Evolutionary conservation across 2,113 vertebrate genomes (phyloP).

Genomic region (Brachypodius melanocephalos): DNA sequence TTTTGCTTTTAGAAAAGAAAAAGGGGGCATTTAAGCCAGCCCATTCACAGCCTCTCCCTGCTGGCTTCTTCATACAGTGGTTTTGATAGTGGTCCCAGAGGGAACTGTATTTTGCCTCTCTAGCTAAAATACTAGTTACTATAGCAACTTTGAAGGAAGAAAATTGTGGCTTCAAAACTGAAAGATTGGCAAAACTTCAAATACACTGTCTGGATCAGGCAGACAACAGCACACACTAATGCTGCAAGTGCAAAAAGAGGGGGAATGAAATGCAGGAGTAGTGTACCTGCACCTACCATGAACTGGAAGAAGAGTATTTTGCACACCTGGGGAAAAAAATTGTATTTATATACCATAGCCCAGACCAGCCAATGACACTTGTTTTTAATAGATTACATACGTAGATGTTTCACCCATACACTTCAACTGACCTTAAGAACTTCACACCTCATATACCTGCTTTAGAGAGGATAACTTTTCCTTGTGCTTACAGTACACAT

Average conservation of each 20-base stretch:
- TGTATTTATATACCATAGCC: constrained; percentile 54
- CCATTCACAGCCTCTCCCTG: constrained; percentile 70
- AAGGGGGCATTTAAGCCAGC: constrained; percentile 66
- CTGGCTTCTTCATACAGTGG: constrained; percentile 76
- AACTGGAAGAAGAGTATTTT: constrained; percentile 25
- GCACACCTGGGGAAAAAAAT: constrained; percentile 14
- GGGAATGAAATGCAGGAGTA: constrained; percentile 30
- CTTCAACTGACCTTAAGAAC: constrained; percentile 85
- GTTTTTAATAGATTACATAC: constrained; percentile 91
- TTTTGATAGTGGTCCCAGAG: constrained; percentile 78
- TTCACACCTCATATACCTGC: constrained; percentile 88
- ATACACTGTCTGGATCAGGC: constrained; percentile 64
- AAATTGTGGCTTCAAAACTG: constrained; percentile 54
- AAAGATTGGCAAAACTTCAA: constrained; percentile 65
- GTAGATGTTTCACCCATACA: constrained; percentile 87
- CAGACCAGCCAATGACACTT: constrained; percentile 68
- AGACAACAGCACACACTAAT: constrained; percentile 32
- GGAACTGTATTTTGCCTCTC: constrained; percentile 69
- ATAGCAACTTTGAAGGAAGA: constrained; percentile 64
- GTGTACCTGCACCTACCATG: constrained; percentile 4
- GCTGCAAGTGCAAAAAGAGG: constrained; percentile 20
- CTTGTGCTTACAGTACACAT: constrained; percentile 84
- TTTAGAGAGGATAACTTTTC: constrained; percentile 80
- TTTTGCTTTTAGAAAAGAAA: constrained; percentile 70
- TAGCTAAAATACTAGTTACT: constrained; percentile 72